These are phyloP conservation scores for Zaprionus gabonicus DNA, from an alignment of 1,140 invertebrate genomes.

Conservation along the genomic window DNA sequence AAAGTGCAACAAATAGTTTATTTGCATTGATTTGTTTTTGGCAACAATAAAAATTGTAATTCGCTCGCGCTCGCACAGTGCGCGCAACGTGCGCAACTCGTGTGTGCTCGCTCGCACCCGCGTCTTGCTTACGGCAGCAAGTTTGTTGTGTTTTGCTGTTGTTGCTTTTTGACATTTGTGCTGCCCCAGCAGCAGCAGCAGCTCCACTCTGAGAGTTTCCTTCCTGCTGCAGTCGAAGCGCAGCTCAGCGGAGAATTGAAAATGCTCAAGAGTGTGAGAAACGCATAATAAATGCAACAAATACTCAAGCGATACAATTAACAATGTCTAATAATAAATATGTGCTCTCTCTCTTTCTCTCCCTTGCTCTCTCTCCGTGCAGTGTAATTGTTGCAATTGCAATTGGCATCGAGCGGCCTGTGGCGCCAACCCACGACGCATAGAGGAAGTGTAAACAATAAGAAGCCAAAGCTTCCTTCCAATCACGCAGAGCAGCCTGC, in stretches of 20 bases:
- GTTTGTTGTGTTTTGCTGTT: constrained; percentile 76
- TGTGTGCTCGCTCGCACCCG: constrained; percentile 71
- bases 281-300: neutral
- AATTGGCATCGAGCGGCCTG: constrained; percentile 34
- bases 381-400: constrained; percentile 46
- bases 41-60: constrained; percentile 53
- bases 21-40: constrained; percentile 58
- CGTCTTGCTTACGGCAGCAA: constrained; percentile 38
- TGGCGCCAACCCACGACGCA: constrained; percentile 11
- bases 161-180: constrained; percentile 61
- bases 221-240: constrained; percentile 7
- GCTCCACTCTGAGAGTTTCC: constrained; percentile 31
- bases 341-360: constrained; percentile 10
- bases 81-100: constrained; percentile 43
- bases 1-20: constrained; percentile 63
- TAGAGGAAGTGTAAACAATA: constrained; percentile 42
- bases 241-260: constrained; percentile 1
- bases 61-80: constrained; percentile 38
- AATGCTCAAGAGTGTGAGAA: neutral
- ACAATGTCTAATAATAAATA: constrained; percentile 20
- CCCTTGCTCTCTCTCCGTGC: constrained; percentile 10
- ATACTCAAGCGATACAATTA: neutral
- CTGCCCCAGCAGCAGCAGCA: constrained; percentile 17
- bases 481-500: constrained; percentile 14
- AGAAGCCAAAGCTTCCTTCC: constrained; percentile 27